Base-by-base conservation (phyloP, 2,797 vertebrate genomes). In the Eutrigla gurnardus region DNA sequence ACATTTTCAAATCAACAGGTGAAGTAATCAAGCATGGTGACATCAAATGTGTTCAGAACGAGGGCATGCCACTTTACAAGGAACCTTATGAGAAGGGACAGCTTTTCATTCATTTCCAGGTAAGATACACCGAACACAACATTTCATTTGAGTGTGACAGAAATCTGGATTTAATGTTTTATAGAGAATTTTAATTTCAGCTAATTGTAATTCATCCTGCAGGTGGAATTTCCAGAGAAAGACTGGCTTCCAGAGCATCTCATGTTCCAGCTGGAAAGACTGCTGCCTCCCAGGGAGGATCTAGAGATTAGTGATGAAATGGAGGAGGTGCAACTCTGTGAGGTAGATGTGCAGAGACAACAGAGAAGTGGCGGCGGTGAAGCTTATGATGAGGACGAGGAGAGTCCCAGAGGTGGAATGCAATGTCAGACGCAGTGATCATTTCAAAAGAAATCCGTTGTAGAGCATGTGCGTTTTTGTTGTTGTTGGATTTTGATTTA, bases 171-270 rank as follows among this genome's bases (percentile, higher is more conserved):
- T 53, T 7, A 49, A 63, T 37, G 10, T 14, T 11, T 58, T 55
- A 14, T 17, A 0, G 3, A 32, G 2, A 25, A 12, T 12, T 4
- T 45, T 17, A 0, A 62, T 8, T 3, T 62, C 6, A 40, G 4
- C 11, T 42, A 4, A 49, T 11, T 53, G 6, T 14, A 14, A 64
- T 68, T 46, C 15, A 17, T 73, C 7, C 6, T n/a, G 0, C 73
- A 99, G 98, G 96, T 99, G 42, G 91, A 94, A 73, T 99, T 99
- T 59, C 98, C 98, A 18, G 95, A 96, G 6, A 95, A 96, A 37
- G 77, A 94, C 68, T 99, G 97, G 97, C 96, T 99, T 17, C 93
- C 97, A 33, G 91, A 89, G 59, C 95, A 97, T 78, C 96, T 96
- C 71, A 92, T 98, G 32, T 91, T 84, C 36, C 93, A 97, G 79